Evolutionary conservation across 2,797 vertebrate genomes (phyloP).

Genomic region (Sciaenops ocellatus): DNA sequence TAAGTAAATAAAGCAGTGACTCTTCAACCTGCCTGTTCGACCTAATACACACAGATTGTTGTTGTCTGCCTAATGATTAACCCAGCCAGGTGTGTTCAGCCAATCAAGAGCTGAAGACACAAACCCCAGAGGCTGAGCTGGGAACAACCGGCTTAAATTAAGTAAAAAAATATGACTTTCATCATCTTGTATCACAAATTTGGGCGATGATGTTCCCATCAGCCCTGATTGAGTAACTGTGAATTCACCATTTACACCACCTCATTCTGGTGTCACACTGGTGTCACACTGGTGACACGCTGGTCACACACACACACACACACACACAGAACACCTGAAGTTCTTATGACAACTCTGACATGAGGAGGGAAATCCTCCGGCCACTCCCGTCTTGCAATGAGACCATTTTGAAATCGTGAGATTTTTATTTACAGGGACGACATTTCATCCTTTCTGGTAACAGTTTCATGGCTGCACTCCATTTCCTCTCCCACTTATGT

Average conservation of each 20-base stretch:
- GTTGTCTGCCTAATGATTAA: no score
- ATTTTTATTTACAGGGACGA: background rate
- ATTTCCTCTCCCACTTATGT: background rate
- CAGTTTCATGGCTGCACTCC: accelerated
- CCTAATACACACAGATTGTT: no score
- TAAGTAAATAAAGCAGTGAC: no score
- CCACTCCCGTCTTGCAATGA: background rate
- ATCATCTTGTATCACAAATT: background rate
- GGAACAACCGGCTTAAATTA: background rate
- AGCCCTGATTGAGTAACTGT: background rate
- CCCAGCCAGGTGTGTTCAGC: background rate
- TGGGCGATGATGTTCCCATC: background rate
- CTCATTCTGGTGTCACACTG: background rate
- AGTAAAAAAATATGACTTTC: no score
- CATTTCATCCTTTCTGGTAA: background rate
- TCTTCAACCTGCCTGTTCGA: no score
- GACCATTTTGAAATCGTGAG: background rate
- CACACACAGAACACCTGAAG: background rate
- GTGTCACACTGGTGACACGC: no score
- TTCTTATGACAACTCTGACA: background rate
- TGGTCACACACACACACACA: no score
- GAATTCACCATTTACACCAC: constrained; percentile 3
- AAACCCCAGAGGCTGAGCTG: background rate
- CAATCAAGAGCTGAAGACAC: no score
- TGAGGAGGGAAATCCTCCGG: background rate